Conservation (phyloP, 2,797 vertebrate species). For the Sebastes hopkinsi region DNA sequence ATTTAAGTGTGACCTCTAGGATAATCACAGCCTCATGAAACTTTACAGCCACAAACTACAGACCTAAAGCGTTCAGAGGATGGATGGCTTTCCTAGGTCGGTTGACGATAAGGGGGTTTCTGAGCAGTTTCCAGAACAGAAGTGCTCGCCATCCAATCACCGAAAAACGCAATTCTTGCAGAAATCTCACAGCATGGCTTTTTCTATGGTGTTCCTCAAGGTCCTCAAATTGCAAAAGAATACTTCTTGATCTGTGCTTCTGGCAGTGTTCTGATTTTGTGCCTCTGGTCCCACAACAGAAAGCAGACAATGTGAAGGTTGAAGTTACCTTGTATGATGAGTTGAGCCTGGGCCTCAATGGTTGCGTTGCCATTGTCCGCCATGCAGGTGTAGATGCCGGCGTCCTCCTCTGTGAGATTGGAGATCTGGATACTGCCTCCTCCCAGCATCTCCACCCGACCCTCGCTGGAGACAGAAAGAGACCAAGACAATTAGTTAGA, state of each 20-base stretch:
- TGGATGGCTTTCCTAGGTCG: too few species aligned
- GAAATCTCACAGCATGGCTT: too few species aligned
- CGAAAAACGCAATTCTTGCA: too few species aligned
- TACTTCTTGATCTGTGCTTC: background rate
- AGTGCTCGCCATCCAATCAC: too few species aligned
- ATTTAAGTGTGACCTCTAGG: too few species aligned
- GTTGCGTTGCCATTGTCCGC: constrained; percentile 88
- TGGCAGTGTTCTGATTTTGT: background rate
- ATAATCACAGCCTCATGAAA: too few species aligned
- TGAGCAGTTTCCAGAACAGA: too few species aligned
- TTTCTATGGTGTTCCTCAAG: too few species aligned
- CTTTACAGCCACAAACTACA: too few species aligned
- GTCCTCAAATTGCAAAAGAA: too few species aligned
- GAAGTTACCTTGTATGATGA: constrained; percentile 89
- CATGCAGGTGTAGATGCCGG: constrained; percentile 88
- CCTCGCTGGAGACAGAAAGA: constrained; percentile 66
- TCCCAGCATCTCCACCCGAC: constrained; percentile 80
- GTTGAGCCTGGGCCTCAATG: constrained; percentile 87
- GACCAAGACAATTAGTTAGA: background rate
- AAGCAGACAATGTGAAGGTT: background rate
- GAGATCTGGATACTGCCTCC: constrained; percentile 88
- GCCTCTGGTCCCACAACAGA: background rate
- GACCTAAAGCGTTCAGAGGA: too few species aligned
- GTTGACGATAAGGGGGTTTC: too few species aligned
- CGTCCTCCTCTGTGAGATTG: constrained; percentile 85